A percentile compares a stretch with the other conserved stretches of the same genome.
Conservation (phyloP, 2,113 vertebrate species). For the Maccullochella peelii region DNA sequence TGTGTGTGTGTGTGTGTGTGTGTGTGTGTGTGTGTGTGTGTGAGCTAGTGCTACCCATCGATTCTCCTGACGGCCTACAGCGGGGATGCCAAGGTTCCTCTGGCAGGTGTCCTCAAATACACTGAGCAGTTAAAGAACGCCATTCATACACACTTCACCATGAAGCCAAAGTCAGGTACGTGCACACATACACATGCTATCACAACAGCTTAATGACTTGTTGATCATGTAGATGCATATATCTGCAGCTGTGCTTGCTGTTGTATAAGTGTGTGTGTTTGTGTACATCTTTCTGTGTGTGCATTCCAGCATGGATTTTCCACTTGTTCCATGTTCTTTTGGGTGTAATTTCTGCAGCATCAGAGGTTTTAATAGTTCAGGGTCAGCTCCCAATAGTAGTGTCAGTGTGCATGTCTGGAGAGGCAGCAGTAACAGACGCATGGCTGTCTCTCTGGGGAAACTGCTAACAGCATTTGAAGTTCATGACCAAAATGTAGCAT, state of each 20-base stretch:
- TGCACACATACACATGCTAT: background rate
- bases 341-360: conserved; percentile 29
- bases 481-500: conserved; percentile 43
- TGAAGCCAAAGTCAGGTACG: conserved; percentile 62
- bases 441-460: conserved; percentile 34
- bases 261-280: conserved; percentile 5
- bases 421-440: conserved; percentile 20
- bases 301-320: background rate
- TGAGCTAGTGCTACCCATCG: conserved; percentile 89
- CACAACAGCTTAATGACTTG: background rate
- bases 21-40: conserved; percentile 15
- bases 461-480: conserved; percentile 38
- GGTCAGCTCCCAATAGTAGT: conserved; percentile 54
- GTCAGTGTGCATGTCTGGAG: conserved; percentile 48
- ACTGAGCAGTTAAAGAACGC: conserved; percentile 85
- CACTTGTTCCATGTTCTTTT: conserved; percentile 19
- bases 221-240: background rate
- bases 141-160: conserved; percentile 70
- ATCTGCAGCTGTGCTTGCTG: background rate
- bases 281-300: background rate
- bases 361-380: conserved; percentile 35
- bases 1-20: conserved; percentile 29
- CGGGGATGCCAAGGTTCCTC: conserved; percentile 87
- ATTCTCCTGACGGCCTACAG: conserved; percentile 92
- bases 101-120: conserved; percentile 89